phyloP scores from a whole-genome alignment of 2,888 invertebrate species.

The Lasioglossum vierecki region DNA sequence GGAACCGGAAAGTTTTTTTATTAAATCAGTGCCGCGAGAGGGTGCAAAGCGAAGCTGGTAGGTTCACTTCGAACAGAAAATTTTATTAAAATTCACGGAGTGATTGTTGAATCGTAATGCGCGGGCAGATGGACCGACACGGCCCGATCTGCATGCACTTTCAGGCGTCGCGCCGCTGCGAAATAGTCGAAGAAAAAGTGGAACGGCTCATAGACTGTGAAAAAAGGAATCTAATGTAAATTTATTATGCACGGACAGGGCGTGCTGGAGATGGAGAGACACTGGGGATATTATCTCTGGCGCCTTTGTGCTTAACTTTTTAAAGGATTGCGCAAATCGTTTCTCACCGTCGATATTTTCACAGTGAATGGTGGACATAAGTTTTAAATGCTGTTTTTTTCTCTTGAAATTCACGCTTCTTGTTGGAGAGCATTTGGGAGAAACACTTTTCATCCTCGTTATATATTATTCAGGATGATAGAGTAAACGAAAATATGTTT shows the following conservation, averaged over 20 bases:
- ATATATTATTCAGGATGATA: too few relatives aligned
- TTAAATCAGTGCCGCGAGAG: conserved; percentile 7
- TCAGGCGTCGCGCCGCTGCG: neutral
- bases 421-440: too few relatives aligned
- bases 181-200: neutral
- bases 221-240: neutral
- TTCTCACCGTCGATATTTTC: neutral
- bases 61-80: conserved; percentile 10
- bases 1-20: conserved; percentile 10
- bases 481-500: too few relatives aligned
- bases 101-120: conserved; percentile 46
- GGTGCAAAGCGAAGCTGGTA: conserved; percentile 8
- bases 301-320: neutral
- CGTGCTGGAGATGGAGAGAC: neutral
- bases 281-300: neutral
- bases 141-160: conserved; percentile 38
- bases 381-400: neutral
- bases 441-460: too few relatives aligned
- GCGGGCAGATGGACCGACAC: conserved; percentile 47
- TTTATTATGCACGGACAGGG: neutral
- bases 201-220: neutral
- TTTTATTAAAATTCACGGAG: conserved; percentile 47
- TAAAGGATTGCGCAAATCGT: neutral
- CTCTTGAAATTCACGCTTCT: too few relatives aligned
- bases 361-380: neutral